These are phyloP conservation scores for Fistularia tabacaria DNA, from an alignment of 2,797 vertebrate genomes.

Conservation along the genomic window DNA sequence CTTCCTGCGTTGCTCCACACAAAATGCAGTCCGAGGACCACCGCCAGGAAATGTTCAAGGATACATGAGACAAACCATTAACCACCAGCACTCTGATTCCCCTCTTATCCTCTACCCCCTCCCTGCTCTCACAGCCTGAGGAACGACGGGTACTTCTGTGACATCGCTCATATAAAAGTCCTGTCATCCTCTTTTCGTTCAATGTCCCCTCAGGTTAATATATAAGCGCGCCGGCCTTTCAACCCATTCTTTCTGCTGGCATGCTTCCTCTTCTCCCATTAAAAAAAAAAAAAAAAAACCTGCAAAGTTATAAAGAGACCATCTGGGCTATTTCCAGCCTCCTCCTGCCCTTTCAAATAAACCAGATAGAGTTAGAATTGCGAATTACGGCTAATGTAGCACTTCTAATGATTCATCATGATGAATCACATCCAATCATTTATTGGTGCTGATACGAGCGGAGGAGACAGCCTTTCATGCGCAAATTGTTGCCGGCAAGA, in stretches of 20 bases:
- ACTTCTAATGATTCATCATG: constrained; percentile 27
- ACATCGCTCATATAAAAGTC: constrained; percentile 43
- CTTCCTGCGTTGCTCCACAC: constrained; percentile 48
- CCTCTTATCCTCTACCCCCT: neutral
- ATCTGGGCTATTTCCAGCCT: constrained; percentile 49
- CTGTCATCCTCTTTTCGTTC: constrained; percentile 41
- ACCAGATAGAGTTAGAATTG: constrained; percentile 23
- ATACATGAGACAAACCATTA: constrained; percentile 50
- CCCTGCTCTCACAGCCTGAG: constrained; percentile 21
- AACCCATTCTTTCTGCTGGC: constrained; percentile 43
- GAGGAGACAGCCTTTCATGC: constrained; percentile 10
- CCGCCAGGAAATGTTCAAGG: constrained; percentile 60
- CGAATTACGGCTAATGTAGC: constrained; percentile 32
- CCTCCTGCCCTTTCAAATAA: constrained; percentile 32
- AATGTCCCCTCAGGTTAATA: constrained; percentile 45
- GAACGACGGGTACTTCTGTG: constrained; percentile 33
- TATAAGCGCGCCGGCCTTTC: constrained; percentile 42
- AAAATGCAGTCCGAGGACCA: constrained; percentile 44
- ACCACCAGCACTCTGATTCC: constrained; percentile 25
- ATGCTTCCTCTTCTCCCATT: constrained; percentile 28
- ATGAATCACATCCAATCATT: constrained; percentile 28
- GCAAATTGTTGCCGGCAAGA: constrained; percentile 5
- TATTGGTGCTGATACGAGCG: constrained; percentile 5
- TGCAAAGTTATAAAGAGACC: constrained; percentile 43
- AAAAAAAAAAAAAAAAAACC: constrained; percentile 43